Evolutionary conservation across 2,888 invertebrate genomes (phyloP).

Genomic region (Chrysolina oricalcia): DNA sequence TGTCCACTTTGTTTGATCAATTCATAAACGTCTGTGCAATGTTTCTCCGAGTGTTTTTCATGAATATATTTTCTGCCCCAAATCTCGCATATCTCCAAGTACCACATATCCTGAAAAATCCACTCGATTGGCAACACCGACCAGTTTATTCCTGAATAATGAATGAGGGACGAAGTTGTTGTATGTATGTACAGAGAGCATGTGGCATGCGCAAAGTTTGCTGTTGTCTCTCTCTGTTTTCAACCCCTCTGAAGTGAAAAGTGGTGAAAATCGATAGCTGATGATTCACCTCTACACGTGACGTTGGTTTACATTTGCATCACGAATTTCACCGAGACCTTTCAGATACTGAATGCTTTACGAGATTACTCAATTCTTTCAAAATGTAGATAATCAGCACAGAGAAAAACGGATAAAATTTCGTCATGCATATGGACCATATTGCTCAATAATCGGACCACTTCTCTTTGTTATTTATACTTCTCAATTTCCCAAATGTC

Average conservation of each 20-base stretch:
- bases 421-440: no score
- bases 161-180: constrained; percentile 6
- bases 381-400: no score
- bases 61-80: background rate
- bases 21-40: background rate
- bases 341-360: background rate
- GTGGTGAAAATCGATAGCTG: constrained; percentile 60
- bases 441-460: no score
- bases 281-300: constrained; percentile 59
- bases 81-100: background rate
- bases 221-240: constrained; percentile 8
- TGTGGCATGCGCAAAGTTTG: background rate
- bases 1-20: no score
- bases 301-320: constrained; percentile 44
- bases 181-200: background rate
- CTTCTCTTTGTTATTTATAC: no score
- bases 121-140: constrained; percentile 1
- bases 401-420: no score
- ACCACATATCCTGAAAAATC: background rate
- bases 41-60: no score
- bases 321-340: constrained; percentile 30
- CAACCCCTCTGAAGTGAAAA: constrained; percentile 52
- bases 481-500: no score
- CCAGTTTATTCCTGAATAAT: constrained; percentile 3
- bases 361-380: no score